phyloP scores from a whole-genome alignment of 2,888 invertebrate species.

The Seladonia tumulorum region DNA sequence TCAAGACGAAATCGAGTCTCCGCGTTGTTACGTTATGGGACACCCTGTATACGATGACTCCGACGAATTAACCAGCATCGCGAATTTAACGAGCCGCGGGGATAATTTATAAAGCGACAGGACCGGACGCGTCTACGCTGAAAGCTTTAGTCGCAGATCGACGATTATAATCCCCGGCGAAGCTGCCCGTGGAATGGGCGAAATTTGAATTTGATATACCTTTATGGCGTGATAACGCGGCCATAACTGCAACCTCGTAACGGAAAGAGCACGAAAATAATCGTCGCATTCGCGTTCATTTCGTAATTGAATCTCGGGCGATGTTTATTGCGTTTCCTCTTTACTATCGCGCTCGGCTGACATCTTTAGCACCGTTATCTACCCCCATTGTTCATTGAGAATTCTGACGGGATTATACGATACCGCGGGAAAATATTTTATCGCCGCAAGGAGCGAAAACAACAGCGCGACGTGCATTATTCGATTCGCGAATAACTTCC shows the following conservation, averaged over 20 bases:
- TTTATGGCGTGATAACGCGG: slow-evolving; percentile 11
- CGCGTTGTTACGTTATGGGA: not conserved
- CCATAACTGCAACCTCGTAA: not conserved
- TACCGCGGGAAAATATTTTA: not conserved
- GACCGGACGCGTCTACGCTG: not conserved
- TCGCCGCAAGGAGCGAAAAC: not conserved
- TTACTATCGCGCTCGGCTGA: not conserved
- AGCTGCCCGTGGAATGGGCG: not conserved
- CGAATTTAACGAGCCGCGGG: not conserved
- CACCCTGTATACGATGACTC: not conserved
- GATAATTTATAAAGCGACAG: not conserved
- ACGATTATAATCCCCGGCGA: slow-evolving; percentile 22
- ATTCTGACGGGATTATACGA: not conserved
- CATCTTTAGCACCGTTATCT: slow-evolving; percentile 4
- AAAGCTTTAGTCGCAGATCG: not conserved
- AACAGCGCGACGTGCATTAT: not conserved
- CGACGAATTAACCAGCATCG: not conserved
- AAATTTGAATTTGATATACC: slow-evolving; percentile 32
- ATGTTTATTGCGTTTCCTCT: not conserved
- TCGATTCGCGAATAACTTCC: not conserved
- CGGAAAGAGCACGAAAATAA: slow-evolving; percentile 1
- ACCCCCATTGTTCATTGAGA: not conserved
- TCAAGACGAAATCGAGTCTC: no score
- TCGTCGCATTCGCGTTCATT: not conserved
- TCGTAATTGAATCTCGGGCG: slow-evolving; percentile 13